Base-by-base conservation (phyloP, 2,888 invertebrate species). In the Panzeria rudis region DNA sequence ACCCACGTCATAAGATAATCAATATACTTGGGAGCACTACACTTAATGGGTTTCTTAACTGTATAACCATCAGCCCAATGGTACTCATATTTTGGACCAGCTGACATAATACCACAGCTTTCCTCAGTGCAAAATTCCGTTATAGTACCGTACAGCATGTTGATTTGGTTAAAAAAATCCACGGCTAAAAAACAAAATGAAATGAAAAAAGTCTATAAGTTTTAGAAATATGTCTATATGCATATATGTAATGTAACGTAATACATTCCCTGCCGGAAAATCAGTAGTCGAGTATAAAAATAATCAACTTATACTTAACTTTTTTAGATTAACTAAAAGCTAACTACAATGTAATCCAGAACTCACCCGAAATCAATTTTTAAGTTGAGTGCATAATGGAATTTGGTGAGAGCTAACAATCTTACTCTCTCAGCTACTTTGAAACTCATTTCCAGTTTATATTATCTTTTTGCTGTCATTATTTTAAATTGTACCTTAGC, bases 1-100 rank as follows among this genome's bases (percentile, higher is more conserved):
- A 99, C 99, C 98, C 99, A 99, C 25, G 99, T 98, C 98, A 99
- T 98, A 88, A 99, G 94, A 93, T 98, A 99, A 93, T 99, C 99
- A 89, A 99, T 99, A 93, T 99, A 99, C 93, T 98, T 98, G 71
- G 99, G 99, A 75, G 99, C 99, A 64, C 98, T 99, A 94, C 98
- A 99, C 93, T 99, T 99, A 90, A 99, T 99, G 56, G 99, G 99
- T 92, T 99, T 99, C 93, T 99, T 98, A 32, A 99, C 98, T 0
- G 98, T 98, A 90, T 97, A 97, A 0, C 99, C 99, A 93, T 99
- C 99, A 0, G 99, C 99, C 99, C 99, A 99, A 93, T 99, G 99
- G 93, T 99, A 99, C 93, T 99, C 99, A 92, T 99, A 99, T 93
- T 99, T 98, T 86, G 99, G 98, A 56, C 99, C 99, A 15, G 99